A percentile compares a stretch with the other conserved stretches of the same genome.
Evolutionary conservation across 1,140 invertebrate species (phyloP).

Genomic region (Platyura marginata): DNA sequence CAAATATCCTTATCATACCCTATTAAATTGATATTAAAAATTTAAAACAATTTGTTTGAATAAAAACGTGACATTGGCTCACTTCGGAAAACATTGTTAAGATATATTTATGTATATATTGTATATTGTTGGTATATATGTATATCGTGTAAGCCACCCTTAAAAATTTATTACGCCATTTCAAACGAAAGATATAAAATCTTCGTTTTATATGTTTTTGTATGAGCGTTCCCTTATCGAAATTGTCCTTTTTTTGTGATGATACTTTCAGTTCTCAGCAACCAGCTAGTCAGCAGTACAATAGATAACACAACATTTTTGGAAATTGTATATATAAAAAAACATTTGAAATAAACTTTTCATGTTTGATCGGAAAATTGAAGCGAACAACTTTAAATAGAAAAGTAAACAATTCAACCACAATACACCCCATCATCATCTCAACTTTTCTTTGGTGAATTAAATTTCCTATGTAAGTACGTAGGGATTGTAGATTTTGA

Average conservation of each 20-base stretch:
- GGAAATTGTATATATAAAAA: not conserved
- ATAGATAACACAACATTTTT: not conserved
- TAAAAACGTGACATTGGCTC: not conserved
- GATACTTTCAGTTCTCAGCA: not conserved
- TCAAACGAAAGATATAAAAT: not conserved
- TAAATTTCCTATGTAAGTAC: too few relatives aligned
- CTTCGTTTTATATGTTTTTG: not conserved
- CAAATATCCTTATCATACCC: not conserved
- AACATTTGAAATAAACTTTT: not conserved
- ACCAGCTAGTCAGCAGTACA: too few relatives aligned
- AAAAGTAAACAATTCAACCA: too few relatives aligned
- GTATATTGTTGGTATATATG: not conserved
- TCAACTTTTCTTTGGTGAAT: too few relatives aligned
- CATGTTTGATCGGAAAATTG: not conserved
- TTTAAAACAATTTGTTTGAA: not conserved
- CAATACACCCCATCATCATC: too few relatives aligned
- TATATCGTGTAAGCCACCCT: not conserved
- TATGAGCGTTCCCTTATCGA: not conserved
- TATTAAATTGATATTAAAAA: not conserved
- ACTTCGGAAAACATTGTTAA: not conserved
- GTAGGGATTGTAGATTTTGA: not conserved
- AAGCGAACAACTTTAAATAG: too few relatives aligned
- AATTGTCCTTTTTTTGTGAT: not conserved
- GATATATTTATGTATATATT: not conserved
- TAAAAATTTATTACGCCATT: not conserved